Conservation (phyloP, 92 coral and sea anemone genomes). For the Bergia sp. region DNA sequence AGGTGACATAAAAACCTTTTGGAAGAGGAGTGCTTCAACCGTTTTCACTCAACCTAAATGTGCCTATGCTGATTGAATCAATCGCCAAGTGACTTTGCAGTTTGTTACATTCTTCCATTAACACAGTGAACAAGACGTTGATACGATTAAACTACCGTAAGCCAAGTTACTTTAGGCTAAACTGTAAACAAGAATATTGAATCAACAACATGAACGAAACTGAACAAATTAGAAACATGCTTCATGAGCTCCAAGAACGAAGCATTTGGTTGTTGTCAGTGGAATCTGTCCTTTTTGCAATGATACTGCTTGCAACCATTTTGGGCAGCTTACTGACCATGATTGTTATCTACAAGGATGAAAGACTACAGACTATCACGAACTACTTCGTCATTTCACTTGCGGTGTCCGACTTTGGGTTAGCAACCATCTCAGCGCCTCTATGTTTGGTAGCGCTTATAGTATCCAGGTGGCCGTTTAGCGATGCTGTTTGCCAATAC, state of each 20-base stretch:
- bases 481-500: slow-evolving; percentile 60
- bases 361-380: slow-evolving; percentile 47
- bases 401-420: slow-evolving; percentile 57
- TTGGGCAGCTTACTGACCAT: slow-evolving; percentile 59
- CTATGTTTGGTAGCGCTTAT: slow-evolving; percentile 34
- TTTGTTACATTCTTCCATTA: too few relatives aligned
- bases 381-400: slow-evolving; percentile 61
- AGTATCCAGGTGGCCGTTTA: slow-evolving; percentile 60
- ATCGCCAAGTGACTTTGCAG: too few relatives aligned
- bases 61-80: too few relatives aligned
- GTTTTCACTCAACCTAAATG: too few relatives aligned
- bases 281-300: slow-evolving; percentile 47
- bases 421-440: slow-evolving; percentile 50
- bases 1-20: too few relatives aligned
- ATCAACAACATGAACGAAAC: slow-evolving; percentile 1
- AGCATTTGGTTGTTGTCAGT: slow-evolving; percentile 36
- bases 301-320: slow-evolving; percentile 35
- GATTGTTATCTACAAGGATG: slow-evolving; percentile 38
- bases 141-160: too few relatives aligned
- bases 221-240: slow-evolving; percentile 14
- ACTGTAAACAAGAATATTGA: not conserved
- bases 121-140: too few relatives aligned
- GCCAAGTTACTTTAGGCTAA: too few relatives aligned
- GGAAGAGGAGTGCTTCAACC: too few relatives aligned
- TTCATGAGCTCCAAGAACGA: slow-evolving; percentile 47